Conservation (phyloP, 2,113 vertebrate species). For the Vidua chalybeata region DNA sequence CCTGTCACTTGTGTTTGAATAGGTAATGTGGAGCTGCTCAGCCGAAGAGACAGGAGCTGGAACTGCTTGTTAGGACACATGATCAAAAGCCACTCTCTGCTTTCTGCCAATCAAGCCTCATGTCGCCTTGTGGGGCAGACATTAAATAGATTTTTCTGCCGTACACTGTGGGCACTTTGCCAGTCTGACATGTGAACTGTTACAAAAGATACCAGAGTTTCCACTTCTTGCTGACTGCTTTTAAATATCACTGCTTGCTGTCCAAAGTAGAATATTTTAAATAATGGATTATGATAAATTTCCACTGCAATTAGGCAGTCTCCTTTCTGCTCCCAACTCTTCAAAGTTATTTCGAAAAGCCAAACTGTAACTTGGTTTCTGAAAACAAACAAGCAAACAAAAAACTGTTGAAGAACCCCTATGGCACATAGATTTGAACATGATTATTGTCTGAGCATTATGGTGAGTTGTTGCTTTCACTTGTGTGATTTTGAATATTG, state of each 20-base stretch:
- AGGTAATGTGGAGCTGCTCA: constrained; percentile 92
- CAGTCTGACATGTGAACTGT: constrained; percentile 93
- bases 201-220: constrained; percentile 84
- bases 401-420: constrained; percentile 20
- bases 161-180: constrained; percentile 83
- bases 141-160: constrained; percentile 92
- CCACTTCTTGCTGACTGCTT: constrained; percentile 76
- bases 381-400: constrained; percentile 24
- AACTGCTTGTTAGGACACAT: constrained; percentile 98
- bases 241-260: constrained; percentile 77
- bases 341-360: constrained; percentile 23
- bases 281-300: constrained; percentile 73
- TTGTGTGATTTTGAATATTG: background rate
- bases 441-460: constrained; percentile 43
- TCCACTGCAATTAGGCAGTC: constrained; percentile 44
- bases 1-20: constrained; percentile 98
- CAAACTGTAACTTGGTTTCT: constrained; percentile 47
- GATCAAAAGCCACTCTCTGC: constrained; percentile 95
- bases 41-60: constrained; percentile 93
- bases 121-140: constrained; percentile 92
- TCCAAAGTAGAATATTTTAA: constrained; percentile 74
- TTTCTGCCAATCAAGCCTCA: constrained; percentile 96
- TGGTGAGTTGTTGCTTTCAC: constrained; percentile 12
- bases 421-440: constrained; percentile 40
- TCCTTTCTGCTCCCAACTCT: constrained; percentile 52